Evolutionary conservation across 2,113 vertebrate genomes (phyloP).

Genomic region (Suricata suricatta): DNA sequence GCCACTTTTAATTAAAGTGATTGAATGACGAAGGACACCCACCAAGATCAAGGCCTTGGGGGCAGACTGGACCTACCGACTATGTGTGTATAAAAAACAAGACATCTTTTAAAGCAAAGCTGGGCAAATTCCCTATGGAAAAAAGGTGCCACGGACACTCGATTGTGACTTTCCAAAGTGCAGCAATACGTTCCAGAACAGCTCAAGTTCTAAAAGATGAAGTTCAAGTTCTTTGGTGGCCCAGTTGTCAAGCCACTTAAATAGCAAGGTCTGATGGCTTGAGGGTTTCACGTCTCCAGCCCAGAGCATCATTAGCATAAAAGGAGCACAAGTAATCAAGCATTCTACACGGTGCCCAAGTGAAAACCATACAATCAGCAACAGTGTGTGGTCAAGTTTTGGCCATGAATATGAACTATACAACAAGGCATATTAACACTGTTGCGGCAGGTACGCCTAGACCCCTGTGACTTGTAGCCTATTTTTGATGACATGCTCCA

Average conservation of each 20-base stretch:
- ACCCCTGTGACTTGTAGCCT: slow-evolving; percentile 97
- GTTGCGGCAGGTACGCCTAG: slow-evolving; percentile 96
- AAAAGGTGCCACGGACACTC: slow-evolving; percentile 61
- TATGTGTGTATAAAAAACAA: slow-evolving; percentile 82
- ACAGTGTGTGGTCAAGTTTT: slow-evolving; percentile 82
- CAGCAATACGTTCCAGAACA: slow-evolving; percentile 69
- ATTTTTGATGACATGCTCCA: slow-evolving; percentile 99
- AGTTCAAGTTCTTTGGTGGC: slow-evolving; percentile 76
- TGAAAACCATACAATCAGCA: slow-evolving; percentile 81
- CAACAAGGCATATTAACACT: slow-evolving; percentile 79
- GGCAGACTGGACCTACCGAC: slow-evolving; percentile 70
- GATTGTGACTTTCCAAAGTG: slow-evolving; percentile 70
- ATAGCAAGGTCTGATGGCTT: slow-evolving; percentile 67
- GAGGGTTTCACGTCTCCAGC: slow-evolving; percentile 73
- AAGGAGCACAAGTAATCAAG: slow-evolving; percentile 63
- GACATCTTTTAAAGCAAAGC: slow-evolving; percentile 84
- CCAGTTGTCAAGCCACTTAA: slow-evolving; percentile 73
- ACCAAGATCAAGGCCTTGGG: slow-evolving; percentile 75
- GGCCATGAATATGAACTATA: slow-evolving; percentile 74
- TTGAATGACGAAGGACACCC: slow-evolving; percentile 79
- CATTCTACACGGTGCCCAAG: slow-evolving; percentile 62
- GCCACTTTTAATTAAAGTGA: slow-evolving; percentile 85
- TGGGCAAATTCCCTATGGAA: slow-evolving; percentile 78
- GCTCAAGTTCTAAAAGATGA: slow-evolving; percentile 57
- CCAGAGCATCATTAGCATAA: slow-evolving; percentile 68